These are phyloP conservation scores for Anisognathus igniventris DNA, from an alignment of 2,797 vertebrate genomes.

Conservation along the genomic window DNA sequence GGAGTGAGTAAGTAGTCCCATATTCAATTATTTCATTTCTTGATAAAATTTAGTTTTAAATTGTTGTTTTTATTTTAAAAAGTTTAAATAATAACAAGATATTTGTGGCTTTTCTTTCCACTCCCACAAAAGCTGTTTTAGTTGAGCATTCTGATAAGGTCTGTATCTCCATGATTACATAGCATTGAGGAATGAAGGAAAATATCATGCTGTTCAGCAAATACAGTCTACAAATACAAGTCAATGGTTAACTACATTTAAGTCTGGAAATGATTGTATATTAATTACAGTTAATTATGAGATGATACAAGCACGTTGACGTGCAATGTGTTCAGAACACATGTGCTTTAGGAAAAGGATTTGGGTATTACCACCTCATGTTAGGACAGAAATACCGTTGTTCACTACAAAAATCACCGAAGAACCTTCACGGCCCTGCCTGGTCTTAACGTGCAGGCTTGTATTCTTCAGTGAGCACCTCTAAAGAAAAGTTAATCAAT, in stretches of 20 bases:
- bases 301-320: not conserved
- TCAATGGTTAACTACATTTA: conserved; percentile 38
- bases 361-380: not conserved
- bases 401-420: not conserved
- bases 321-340: not conserved
- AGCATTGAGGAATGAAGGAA: not conserved
- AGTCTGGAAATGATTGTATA: not conserved
- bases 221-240: conserved; percentile 6
- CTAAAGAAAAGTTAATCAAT: not conserved
- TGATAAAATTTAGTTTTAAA: not conserved
- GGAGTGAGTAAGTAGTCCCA: not conserved
- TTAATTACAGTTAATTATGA: conserved; percentile 39
- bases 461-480: not conserved
- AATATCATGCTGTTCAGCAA: conserved; percentile 3
- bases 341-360: not conserved
- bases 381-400: not conserved
- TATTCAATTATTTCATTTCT: not conserved
- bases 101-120: not conserved
- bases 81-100: not conserved
- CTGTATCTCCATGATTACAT: not conserved
- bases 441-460: accelerated
- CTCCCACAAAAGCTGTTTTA: not conserved
- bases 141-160: not conserved
- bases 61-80: accelerated
- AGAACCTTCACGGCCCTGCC: not conserved